Base-by-base conservation (phyloP, 2,113 vertebrate genomes). In the Parotia lawesii region DNA sequence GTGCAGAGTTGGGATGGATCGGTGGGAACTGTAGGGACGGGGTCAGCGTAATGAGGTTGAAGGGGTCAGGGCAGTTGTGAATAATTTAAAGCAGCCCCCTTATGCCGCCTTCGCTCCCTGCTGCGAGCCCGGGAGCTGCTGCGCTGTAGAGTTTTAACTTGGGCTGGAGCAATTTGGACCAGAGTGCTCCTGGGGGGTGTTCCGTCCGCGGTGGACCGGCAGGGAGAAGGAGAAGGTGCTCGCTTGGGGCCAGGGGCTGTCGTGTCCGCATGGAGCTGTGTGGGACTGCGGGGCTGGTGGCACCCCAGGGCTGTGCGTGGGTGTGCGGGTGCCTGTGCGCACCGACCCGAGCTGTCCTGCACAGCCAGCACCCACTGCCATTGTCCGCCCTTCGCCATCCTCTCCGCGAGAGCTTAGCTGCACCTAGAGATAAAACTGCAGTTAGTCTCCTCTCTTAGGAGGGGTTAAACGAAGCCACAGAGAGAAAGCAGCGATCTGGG, bases 31-130 rank as follows among this genome's bases (percentile, higher is more conserved):
- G 16, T 2, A 3, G 82, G 67, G 61, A 15, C 18, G n/a, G 37
- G 15, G 12, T 44, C 9, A 4, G 42, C 12, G 38, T 23, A 3
- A 5, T 12, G 90, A 6, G 33, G 1, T 4, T 1, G 22, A 24
- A 66, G 77, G 75, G 90, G 37, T 77, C 31, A 10, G 86, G 56
- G 75, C 40, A n/a, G 20, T 2, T 1, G 47, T 1, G 7, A 12
- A 24, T 1, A 0, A 9, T 45, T 33, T 2, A 7, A 31, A 22
- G 0, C 2, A 4, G 53, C 48, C 19, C 25, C 3, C 10, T 7
- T 10, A 0, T 0, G 65, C 56, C 35, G 42, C 51, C 16, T 38
- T 14, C 0, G 8, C 42, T 38, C 29, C 2, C 45, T 5, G 13
- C 23, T 1, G 65, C 3, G 40, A 24, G 73, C 29, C 1, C n/a